Evolutionary conservation across 2,888 invertebrate species (phyloP), one percentile per base, ranked within the genome.

Genomic region (Mesorhabditis sp.): DNA sequence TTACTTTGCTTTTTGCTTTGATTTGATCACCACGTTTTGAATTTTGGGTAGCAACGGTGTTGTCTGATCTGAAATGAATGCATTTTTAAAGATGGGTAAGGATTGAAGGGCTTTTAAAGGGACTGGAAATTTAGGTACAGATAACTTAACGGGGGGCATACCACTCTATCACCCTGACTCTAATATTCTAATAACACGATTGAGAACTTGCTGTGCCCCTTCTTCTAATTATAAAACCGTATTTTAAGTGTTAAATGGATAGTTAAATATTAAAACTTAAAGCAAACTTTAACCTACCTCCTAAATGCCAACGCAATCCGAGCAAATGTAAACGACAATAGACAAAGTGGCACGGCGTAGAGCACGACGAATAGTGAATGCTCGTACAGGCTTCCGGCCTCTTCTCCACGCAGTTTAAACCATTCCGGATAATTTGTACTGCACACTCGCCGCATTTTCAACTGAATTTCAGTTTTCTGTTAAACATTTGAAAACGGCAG

Each of bases 281-380:
- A 50, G 13, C 50, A 50, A 50, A 13, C n/a, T 50, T 50, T 50
- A 10, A 13, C 58, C 7, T 13, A 50, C 58, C 58, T 64, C n/a
- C 69, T 65, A 45, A 81, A 76, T 6, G 77, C 77, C n/a, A 69
- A 71, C 4, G 80, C 74, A 42, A 82, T 81, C 43, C 78, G 72
- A 10, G 76, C 76, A 69, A 80, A 82, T 13, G 81, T 82, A 64
- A 75, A 74, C 42, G 77, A 72, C 3, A 82, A 71, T 41, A 81
- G 77, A 63, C 77, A 69, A 4, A 82, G 70, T 4, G 82, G 82
- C 62, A 82, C 72, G 4, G 77, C 81, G 70, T 82, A 82, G 67
- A 81, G 81, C 44, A 81, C 76, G 41, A 77, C 70, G 69, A 82
- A 80, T 7, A 82, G 75, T 42, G 76, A 64, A 58, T 80, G 71